phyloP scores from a whole-genome alignment of 2,888 invertebrate species.

The Scrobipalpa costella region DNA sequence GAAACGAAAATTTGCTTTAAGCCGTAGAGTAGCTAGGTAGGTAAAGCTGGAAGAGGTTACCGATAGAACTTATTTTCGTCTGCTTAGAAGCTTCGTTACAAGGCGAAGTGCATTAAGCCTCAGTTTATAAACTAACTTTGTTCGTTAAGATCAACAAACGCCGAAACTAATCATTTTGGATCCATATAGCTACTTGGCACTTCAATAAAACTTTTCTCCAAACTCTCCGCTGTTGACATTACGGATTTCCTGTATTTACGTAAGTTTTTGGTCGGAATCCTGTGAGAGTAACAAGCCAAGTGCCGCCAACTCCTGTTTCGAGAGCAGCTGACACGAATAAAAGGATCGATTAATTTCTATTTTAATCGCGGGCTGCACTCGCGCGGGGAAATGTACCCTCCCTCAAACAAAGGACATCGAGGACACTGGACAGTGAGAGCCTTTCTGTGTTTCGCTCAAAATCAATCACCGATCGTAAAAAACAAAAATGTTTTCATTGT shows the following conservation, averaged over 20 bases:
- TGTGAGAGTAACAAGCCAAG: not conserved
- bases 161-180: not conserved
- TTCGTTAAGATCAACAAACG: slow-evolving; percentile 7
- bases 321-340: slow-evolving; percentile 72
- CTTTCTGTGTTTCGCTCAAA: slow-evolving; percentile 48
- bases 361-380: slow-evolving; percentile 64
- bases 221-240: not conserved
- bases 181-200: not conserved
- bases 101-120: not conserved
- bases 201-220: slow-evolving; percentile 11
- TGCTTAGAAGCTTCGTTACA: not conserved
- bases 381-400: slow-evolving; percentile 49
- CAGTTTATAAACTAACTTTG: not conserved
- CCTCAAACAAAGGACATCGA: slow-evolving; percentile 54
- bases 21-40: not conserved
- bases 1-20: slow-evolving; percentile 18
- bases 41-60: not conserved
- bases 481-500: slow-evolving; percentile 6
- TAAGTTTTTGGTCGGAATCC: slow-evolving; percentile 25
- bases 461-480: slow-evolving; percentile 38
- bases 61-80: slow-evolving; percentile 9
- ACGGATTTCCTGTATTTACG: slow-evolving; percentile 33
- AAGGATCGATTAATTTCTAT: slow-evolving; percentile 79
- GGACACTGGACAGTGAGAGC: slow-evolving; percentile 48
- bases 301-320: slow-evolving; percentile 40